Percentiles rank a stretch among this genome's conserved stretches.
Evolutionary conservation across 2,113 vertebrate genomes (phyloP).

Genomic region (Neolamprologus variostigma): DNA sequence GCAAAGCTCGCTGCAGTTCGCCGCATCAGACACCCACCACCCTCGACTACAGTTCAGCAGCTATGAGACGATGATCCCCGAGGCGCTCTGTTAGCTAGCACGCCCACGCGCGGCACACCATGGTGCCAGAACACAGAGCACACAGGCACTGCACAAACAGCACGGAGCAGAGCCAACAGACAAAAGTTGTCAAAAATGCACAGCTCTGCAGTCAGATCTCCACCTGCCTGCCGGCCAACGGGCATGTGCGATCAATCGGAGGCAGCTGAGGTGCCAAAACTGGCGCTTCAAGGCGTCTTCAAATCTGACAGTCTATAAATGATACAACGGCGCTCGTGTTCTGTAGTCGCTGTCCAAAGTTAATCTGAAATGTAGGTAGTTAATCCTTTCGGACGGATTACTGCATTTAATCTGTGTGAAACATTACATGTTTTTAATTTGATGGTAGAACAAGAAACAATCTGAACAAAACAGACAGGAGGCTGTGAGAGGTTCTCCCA

Average conservation of each 20-base stretch:
- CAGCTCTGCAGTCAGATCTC: conserved; percentile 22
- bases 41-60: conserved; percentile 36
- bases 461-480: background rate
- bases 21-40: background rate
- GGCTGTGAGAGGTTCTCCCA: background rate
- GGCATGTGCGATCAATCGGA: background rate
- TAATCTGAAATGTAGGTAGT: background rate
- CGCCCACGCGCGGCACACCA: conserved; percentile 51
- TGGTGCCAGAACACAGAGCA: conserved; percentile 52
- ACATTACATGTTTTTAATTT: background rate
- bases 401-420: background rate
- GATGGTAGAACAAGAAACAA: background rate
- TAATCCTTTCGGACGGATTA: background rate
- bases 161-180: conserved; percentile 32
- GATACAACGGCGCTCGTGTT: background rate
- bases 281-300: background rate
- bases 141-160: conserved; percentile 31
- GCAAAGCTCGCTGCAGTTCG: conserved; percentile 11
- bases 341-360: background rate
- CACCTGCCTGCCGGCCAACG: conserved; percentile 8
- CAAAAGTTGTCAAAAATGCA: conserved; percentile 36
- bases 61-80: conserved; percentile 28
- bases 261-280: background rate
- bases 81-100: conserved; percentile 47
- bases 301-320: background rate